Conservation (phyloP, 1,140 invertebrate species). For the Elysia chlorotica region DNA sequence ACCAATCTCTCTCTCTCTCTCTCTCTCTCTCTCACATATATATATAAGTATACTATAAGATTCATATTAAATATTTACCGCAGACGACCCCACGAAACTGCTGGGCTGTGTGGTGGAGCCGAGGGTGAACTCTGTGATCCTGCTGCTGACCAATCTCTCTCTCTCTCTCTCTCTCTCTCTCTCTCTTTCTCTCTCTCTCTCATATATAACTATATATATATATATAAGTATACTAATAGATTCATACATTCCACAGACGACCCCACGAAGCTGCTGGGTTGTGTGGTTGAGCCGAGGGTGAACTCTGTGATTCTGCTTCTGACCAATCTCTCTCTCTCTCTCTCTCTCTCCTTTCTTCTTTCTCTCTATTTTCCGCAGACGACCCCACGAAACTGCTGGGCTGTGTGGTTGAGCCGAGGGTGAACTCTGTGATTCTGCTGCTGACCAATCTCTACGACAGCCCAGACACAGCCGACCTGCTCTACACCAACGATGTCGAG, state of each 20-base stretch:
- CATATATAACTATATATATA: too few species aligned
- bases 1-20: neutral
- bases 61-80: neutral
- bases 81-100: constrained; percentile 18
- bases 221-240: too few species aligned
- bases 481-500: constrained; percentile 21
- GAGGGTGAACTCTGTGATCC: constrained; percentile 12
- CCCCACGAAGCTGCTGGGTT: constrained; percentile 8
- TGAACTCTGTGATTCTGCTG: constrained; percentile 14
- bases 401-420: neutral
- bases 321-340: too few species aligned
- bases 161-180: too few species aligned
- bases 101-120: constrained; percentile 1
- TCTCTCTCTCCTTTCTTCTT: too few species aligned
- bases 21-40: neutral
- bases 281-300: neutral
- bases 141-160: neutral
- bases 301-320: constrained; percentile 14
- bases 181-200: too few species aligned
- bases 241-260: constrained; percentile 16
- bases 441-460: constrained; percentile 5
- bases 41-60: neutral
- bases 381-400: constrained; percentile 13
- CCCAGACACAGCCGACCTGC: constrained; percentile 18
- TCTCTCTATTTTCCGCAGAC: neutral